phyloP scores from a whole-genome alignment of 2,888 invertebrate species.

The Eupithecia subumbrata region DNA sequence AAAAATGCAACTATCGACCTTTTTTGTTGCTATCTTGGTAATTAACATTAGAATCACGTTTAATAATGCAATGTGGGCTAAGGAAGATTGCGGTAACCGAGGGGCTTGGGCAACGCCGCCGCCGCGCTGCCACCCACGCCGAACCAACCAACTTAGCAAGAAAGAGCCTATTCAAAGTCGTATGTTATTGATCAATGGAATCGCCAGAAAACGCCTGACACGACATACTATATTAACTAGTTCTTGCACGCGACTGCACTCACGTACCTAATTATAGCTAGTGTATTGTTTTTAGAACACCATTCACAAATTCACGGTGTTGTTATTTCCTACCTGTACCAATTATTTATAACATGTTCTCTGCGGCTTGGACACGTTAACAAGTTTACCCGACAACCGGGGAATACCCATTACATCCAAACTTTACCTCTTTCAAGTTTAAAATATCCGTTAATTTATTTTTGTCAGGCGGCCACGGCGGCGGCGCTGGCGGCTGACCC shows the following conservation, averaged over 20 bases:
- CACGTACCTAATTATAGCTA: neutral
- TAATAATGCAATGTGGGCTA: slow-evolving; percentile 23
- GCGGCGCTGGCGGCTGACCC: too few species aligned
- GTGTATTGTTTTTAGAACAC: too few species aligned
- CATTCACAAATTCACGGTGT: too few species aligned
- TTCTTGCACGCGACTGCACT: neutral
- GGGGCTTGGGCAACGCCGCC: slow-evolving; percentile 5
- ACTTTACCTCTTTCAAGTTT: too few species aligned
- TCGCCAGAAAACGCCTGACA: neutral
- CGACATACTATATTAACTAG: neutral
- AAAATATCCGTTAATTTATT: too few species aligned
- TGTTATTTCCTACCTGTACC: too few species aligned
- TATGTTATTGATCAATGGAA: neutral
- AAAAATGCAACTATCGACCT: slow-evolving; percentile 20
- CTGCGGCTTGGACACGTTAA: too few species aligned
- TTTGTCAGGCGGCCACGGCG: too few species aligned
- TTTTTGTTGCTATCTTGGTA: slow-evolving; percentile 11
- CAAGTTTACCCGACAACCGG: too few species aligned
- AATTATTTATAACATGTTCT: too few species aligned
- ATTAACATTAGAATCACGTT: slow-evolving; percentile 23
- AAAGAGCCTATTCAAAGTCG: neutral
- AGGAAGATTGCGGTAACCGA: slow-evolving; percentile 19
- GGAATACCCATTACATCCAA: too few species aligned
- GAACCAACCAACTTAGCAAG: neutral
- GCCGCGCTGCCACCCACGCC: neutral